Evolutionary conservation across 1,140 invertebrate species (phyloP).

Genomic region (Neodiprion lecontei): DNA sequence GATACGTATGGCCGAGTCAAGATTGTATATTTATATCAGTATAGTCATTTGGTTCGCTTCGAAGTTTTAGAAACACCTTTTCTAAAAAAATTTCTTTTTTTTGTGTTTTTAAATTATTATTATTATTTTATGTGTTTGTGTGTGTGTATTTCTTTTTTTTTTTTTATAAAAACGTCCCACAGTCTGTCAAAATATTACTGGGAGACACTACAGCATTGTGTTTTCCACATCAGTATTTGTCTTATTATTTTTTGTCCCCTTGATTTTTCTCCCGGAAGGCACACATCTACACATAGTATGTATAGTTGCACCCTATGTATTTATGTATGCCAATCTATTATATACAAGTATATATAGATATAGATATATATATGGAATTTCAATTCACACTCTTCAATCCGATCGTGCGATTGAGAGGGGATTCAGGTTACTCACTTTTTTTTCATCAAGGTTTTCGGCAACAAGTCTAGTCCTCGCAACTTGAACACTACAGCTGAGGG

Average conservation of each 20-base stretch:
- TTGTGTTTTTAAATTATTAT: constrained; percentile 20
- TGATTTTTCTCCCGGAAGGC: constrained; percentile 20
- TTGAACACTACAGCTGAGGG: constrained; percentile 53
- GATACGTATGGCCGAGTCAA: constrained; percentile 48
- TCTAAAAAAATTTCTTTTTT: neutral
- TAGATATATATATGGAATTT: constrained; percentile 23
- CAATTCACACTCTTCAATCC: constrained; percentile 48
- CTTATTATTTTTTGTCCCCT: constrained; percentile 20
- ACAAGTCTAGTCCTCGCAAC: constrained; percentile 44
- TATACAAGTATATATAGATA: constrained; percentile 27
- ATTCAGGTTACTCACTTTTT: constrained; percentile 14
- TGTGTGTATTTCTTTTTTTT: constrained; percentile 45
- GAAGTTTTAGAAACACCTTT: constrained; percentile 33
- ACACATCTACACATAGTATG: constrained; percentile 17
- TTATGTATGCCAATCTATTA: constrained; percentile 31
- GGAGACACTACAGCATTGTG: constrained; percentile 54
- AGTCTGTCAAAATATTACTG: constrained; percentile 59
- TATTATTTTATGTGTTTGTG: constrained; percentile 35
- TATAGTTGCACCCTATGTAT: constrained; percentile 19
- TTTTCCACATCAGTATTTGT: constrained; percentile 43
- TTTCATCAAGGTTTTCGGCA: constrained; percentile 19
- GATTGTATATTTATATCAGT: constrained; percentile 39
- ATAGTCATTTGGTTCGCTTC: constrained; percentile 42
- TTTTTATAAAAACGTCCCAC: constrained; percentile 57
- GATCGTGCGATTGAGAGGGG: constrained; percentile 39